phyloP scores from a whole-genome alignment of 2,113 vertebrate species.

The Conger conger region DNA sequence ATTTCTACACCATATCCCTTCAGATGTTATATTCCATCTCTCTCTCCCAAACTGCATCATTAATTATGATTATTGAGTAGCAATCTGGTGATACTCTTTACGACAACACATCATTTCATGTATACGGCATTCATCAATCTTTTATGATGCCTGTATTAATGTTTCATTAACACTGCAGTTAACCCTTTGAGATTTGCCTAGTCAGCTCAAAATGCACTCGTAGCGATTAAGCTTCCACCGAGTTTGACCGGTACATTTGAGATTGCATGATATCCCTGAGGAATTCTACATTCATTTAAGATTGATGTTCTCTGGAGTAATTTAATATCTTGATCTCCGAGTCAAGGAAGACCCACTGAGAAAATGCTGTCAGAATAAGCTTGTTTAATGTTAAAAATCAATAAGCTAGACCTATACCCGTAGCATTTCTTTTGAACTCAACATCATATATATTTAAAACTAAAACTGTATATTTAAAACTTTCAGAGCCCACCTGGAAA shows the following conservation, averaged over 20 bases:
- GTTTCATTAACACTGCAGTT: conserved; percentile 23
- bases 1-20: not conserved
- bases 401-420: not conserved
- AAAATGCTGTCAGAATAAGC: not conserved
- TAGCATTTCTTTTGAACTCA: not conserved
- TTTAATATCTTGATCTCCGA: not conserved
- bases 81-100: conserved; percentile 12
- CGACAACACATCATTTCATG: conserved; percentile 16
- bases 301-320: not conserved
- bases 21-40: not conserved
- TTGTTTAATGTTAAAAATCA: not conserved
- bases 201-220: not conserved
- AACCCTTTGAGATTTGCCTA: not conserved
- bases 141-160: conserved; percentile 19
- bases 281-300: not conserved
- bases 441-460: not conserved
- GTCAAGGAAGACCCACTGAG: not conserved
- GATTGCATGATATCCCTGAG: not conserved
- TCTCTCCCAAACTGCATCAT: conserved; percentile 10
- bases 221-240: not conserved
- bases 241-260: not conserved
- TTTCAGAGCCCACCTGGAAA: not conserved
- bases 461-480: not conserved
- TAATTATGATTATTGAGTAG: conserved; percentile 20
- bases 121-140: conserved; percentile 8